These are phyloP conservation scores for Drosophila mauritiana DNA, from an alignment of 1,140 invertebrate species.

Conservation along the genomic window DNA sequence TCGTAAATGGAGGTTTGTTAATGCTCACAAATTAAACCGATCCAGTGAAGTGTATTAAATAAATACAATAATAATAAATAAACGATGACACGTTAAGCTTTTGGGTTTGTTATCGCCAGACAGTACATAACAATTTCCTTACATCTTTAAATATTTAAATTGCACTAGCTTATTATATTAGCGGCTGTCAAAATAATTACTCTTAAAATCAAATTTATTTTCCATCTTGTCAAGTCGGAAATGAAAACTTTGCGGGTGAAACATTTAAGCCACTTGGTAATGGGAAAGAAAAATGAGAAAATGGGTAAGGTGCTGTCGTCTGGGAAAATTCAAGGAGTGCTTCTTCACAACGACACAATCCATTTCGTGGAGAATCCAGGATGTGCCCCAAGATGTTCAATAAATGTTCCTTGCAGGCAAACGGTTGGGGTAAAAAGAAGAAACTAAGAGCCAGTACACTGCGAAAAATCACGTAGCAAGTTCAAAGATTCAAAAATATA, in stretches of 20 bases:
- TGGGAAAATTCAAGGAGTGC: slow-evolving; percentile 1
- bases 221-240: slow-evolving; percentile 48
- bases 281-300: background rate
- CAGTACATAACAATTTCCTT: no score
- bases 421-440: slow-evolving; percentile 1
- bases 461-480: background rate
- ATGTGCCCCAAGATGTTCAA: slow-evolving; percentile 55
- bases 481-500: background rate
- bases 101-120: no score
- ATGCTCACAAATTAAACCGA: background rate
- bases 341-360: slow-evolving; percentile 29
- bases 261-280: background rate
- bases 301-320: background rate
- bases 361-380: slow-evolving; percentile 27
- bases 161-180: slow-evolving; percentile 10
- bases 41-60: background rate
- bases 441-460: background rate
- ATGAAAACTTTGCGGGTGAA: background rate
- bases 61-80: no score
- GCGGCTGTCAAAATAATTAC: slow-evolving; percentile 59
- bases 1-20: background rate
- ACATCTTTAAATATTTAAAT: background rate
- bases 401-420: slow-evolving; percentile 62
- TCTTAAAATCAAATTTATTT: slow-evolving; percentile 73
- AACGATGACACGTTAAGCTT: no score